Base-by-base conservation (phyloP, 2,888 invertebrate genomes). In the Eupithecia vulgata region DNA sequence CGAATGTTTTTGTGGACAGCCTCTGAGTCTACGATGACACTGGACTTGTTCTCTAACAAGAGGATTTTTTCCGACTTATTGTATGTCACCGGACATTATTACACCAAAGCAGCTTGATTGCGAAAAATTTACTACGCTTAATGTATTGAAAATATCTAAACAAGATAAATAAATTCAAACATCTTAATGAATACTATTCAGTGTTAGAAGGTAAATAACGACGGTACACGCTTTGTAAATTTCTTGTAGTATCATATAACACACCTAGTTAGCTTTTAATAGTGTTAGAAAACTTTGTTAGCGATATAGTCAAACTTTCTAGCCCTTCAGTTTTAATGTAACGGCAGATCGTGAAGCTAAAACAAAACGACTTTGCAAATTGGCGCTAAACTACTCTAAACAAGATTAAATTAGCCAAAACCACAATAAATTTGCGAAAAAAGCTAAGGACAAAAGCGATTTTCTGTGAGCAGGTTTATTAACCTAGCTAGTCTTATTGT, bases 381-480 rank as follows among this genome's bases (percentile, higher is more conserved):
- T 70, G 75, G 59, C 48, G 64, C 68, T 42, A 72, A 73, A 67
- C 21, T 21, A 64, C 61, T n/a, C 52, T 62, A 73, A 77, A 72
- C 68, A 67, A 78, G 52, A 75, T 74, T 69, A 72, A 77, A 78
- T 77, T 65, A 74, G 74, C 76, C 73, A 70, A 76, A 78, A 70
- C 76, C 75, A 79, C 76, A 78, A 67, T 79, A 83, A 86, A 84
- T 81, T 78, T 78, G 83, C 81, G 79, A 80, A 83, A 45, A 82
- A 81, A 73, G 81, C 79, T 82, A 84, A 83, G 84, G 83, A 86
- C 85, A 86, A 87, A 86, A 82, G 61, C 57, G 71, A 59, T 68
- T 74, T 85, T 84, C 81, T 85, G 83, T 83, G 87, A 86, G 85
- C 86, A 88, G 86, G 91, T 90, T 90, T 90, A 89, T 90, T 89